Conservation (phyloP, 2,888 invertebrate genomes). For the Melinopterus prodromus region DNA sequence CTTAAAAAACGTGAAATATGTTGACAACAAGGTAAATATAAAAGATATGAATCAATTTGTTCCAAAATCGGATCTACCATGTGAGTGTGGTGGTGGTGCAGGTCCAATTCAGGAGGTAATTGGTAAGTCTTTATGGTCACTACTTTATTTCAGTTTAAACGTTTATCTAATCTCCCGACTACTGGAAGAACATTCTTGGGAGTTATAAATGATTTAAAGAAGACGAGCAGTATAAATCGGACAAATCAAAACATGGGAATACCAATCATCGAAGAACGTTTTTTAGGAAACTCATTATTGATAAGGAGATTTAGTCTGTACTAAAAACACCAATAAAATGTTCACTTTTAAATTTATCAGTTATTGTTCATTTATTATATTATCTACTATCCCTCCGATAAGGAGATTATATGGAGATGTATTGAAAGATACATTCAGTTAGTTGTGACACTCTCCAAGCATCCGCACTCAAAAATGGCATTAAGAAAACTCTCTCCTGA, state of each 20-base stretch:
- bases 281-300: constrained; percentile 49
- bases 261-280: constrained; percentile 64
- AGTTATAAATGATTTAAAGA: constrained; percentile 64
- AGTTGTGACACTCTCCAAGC: not conserved
- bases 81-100: constrained; percentile 72
- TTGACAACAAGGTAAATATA: no score
- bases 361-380: no score
- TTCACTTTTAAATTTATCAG: no score
- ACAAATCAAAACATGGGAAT: constrained; percentile 65
- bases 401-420: no score
- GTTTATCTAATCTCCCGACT: constrained; percentile 47
- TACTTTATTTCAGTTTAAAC: not conserved
- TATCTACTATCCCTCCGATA: no score
- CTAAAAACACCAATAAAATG: no score
- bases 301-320: constrained; percentile 17
- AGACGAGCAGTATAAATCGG: constrained; percentile 60
- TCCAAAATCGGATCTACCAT: constrained; percentile 67
- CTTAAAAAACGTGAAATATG: no score
- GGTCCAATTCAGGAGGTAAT: constrained; percentile 61
- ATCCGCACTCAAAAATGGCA: constrained; percentile 23
- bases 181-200: constrained; percentile 64
- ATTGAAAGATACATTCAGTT: no score
- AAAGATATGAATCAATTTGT: constrained; percentile 65
- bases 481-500: constrained; percentile 53
- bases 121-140: constrained; percentile 20